Base-by-base conservation (phyloP, 2,113 vertebrate genomes). In the Pao palembangensis region DNA sequence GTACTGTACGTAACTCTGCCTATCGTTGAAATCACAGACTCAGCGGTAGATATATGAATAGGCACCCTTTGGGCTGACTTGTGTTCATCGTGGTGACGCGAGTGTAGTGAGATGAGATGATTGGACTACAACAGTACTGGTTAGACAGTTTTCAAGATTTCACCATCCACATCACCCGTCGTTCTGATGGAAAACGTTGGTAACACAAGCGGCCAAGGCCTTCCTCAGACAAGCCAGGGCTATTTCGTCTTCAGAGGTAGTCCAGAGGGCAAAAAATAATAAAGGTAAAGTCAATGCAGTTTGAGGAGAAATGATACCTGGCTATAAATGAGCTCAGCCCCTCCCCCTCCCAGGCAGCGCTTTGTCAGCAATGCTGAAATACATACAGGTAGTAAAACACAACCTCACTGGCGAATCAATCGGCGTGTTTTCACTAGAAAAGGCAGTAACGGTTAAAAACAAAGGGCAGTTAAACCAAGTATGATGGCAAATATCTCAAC, bases 1-100 rank as follows among this genome's bases (percentile, higher is more conserved):
- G 85, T 87, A 83, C 80, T 81, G 80, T 68, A 83, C 81, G 75
- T 73, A 76, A 83, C 64, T 80, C 77, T 78, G 55, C 74, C 71
- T 76, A 78, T 77, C 82, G 78, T 67, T 84, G 74, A 81, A 73
- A 76, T 88, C 73, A 84, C 78, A 81, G 67, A 81, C 83, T 76
- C 59, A 51, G 73, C 67, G 71, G 66, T 71, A 72, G 67, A 75
- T 69, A 55, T 59, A 70, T 72, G 51, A 76, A 75, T 52, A 86
- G 64, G 69, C 73, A 76, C 73, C 64, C 67, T 82, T 84, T 64
- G 70, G 75, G 75, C 69, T 70, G 55, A 81, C 67, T 82, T 65
- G 61, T 73, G 72, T 71, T 82, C 69, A 79, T 59, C 70, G 8
- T 51, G 78, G 38, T 76, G 47, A 64, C 41, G 76, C 78, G 74